Evolutionary conservation across 2,113 vertebrate genomes (phyloP).

Genomic region (Pachycephala philippinensis): DNA sequence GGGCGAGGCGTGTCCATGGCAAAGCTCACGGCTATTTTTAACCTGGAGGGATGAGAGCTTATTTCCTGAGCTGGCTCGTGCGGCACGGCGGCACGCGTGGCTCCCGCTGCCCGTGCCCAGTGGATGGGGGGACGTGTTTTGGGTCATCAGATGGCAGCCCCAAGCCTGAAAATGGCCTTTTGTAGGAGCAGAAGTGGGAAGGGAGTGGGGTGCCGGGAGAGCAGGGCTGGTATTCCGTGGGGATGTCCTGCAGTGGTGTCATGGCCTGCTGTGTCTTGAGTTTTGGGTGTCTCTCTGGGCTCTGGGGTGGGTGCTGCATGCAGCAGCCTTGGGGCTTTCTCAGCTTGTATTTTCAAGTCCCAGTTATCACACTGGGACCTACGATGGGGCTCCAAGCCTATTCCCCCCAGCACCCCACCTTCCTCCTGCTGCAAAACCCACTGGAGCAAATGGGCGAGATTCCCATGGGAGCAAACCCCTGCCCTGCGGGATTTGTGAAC

Average conservation of each 20-base stretch:
- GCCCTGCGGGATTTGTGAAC: neutral
- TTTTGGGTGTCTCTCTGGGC: neutral
- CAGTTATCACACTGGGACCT: no score
- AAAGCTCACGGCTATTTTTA: slow-evolving; percentile 2
- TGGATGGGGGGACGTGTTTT: rapidly evolving
- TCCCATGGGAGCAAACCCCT: neutral
- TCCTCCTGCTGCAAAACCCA: neutral
- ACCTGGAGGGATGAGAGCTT: slow-evolving; percentile 8
- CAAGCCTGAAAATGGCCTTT: neutral
- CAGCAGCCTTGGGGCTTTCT: neutral
- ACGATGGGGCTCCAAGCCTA: rapidly evolving
- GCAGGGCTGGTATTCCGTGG: rapidly evolving
- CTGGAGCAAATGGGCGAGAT: rapidly evolving
- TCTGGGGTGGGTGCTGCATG: neutral
- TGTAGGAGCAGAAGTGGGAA: neutral
- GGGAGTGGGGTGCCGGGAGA: rapidly evolving
- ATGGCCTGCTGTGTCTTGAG: neutral
- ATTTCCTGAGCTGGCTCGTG: neutral
- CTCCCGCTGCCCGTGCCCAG: neutral
- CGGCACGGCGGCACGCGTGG: rapidly evolving
- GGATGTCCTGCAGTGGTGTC: rapidly evolving
- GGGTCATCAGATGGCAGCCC: neutral
- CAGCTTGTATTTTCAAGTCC: neutral
- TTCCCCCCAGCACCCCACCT: neutral
- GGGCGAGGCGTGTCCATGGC: neutral